phyloP scores from a whole-genome alignment of 1,140 invertebrate species.

The Lepidurus arcticus region DNA sequence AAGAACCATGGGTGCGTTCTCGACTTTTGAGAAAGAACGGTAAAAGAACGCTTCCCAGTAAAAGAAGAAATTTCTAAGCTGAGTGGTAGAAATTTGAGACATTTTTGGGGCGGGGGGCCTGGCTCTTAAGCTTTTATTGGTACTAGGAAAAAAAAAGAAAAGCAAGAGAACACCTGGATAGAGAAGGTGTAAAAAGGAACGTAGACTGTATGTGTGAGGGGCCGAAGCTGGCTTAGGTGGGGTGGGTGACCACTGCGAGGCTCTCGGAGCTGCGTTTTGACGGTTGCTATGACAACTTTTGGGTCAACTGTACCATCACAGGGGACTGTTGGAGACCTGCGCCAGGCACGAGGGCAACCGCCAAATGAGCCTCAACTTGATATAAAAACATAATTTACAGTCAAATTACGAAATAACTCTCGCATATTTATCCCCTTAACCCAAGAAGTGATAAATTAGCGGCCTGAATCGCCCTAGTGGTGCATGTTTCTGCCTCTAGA shows the following conservation, averaged over 20 bases:
- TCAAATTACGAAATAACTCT: neutral
- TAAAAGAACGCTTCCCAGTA: no score
- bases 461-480: no score
- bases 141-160: neutral
- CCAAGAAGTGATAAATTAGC: no score
- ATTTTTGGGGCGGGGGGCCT: no score
- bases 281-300: slow-evolving; percentile 15
- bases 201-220: neutral
- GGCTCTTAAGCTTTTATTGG: no score
- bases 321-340: slow-evolving; percentile 5
- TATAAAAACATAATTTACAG: neutral
- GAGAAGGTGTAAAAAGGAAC: neutral
- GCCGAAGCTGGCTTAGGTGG: neutral
- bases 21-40: no score
- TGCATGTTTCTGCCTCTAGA: no score
- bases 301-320: slow-evolving; percentile 1
- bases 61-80: no score
- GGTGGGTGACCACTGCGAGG: neutral
- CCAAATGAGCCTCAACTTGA: neutral
- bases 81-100: no score
- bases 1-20: no score
- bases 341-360: neutral
- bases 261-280: neutral
- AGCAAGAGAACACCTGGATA: neutral
- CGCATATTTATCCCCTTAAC: neutral